Conservation (phyloP, 2,888 invertebrate genomes). For the Baronia brevicornis region DNA sequence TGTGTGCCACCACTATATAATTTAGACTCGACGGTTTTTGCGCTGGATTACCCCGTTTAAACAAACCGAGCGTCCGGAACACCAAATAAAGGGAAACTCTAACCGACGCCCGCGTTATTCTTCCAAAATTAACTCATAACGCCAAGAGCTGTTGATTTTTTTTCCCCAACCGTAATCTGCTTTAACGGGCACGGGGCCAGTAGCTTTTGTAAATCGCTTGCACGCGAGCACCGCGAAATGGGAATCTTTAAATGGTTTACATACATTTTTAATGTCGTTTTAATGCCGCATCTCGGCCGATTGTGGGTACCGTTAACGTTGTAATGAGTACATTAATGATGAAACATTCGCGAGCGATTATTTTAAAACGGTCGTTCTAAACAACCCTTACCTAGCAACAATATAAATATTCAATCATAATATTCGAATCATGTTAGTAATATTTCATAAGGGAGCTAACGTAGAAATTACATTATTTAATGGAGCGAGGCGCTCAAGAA, state of each 20-base stretch:
- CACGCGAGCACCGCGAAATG: conserved; percentile 63
- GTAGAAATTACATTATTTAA: conserved; percentile 31
- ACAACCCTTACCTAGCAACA: conserved; percentile 6
- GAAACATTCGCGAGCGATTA: conserved; percentile 33
- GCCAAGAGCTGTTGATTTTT: conserved; percentile 66
- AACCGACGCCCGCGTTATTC: conserved; percentile 66
- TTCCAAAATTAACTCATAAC: conserved; percentile 75
- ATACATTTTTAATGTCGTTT: conserved; percentile 69
- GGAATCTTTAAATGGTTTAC: conserved; percentile 69
- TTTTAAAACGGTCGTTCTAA: conserved; percentile 24
- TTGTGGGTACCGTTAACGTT: conserved; percentile 66
- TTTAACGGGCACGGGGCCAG: conserved; percentile 72
- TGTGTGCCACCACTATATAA: conserved; percentile 51
- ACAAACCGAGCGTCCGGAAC: conserved; percentile 63
- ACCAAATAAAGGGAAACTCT: conserved; percentile 69
- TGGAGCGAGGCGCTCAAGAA: conserved; percentile 34
- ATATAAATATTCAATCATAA: conserved; percentile 10
- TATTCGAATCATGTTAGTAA: conserved; percentile 12
- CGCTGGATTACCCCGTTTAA: conserved; percentile 65
- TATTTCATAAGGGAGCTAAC: conserved; percentile 16
- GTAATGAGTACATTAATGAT: conserved; percentile 62
- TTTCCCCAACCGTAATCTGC: conserved; percentile 67
- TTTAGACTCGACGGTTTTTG: conserved; percentile 53
- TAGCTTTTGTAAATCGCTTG: conserved; percentile 64
- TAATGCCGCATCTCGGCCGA: conserved; percentile 58